Evolutionary conservation across 2,888 invertebrate genomes (phyloP).

Genomic region (Heliconius hortense): DNA sequence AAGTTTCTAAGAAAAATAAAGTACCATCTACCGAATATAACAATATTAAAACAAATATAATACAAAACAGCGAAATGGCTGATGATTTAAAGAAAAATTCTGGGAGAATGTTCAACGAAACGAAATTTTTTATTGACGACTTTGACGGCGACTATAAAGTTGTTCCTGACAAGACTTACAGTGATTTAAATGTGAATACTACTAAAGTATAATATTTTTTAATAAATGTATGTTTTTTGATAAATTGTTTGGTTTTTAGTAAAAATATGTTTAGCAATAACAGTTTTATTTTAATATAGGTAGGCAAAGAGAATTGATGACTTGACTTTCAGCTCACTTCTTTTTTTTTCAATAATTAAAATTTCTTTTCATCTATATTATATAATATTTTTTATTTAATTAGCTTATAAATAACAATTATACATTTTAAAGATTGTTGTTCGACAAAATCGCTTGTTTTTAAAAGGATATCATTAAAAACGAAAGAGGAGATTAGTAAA

Average conservation of each 20-base stretch:
- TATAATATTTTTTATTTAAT: too few species aligned
- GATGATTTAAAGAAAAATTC: not conserved
- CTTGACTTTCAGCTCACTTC: not conserved
- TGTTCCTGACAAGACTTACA: constrained; percentile 21
- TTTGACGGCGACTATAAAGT: constrained; percentile 33
- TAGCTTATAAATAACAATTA: too few species aligned
- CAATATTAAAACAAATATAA: constrained; percentile 37
- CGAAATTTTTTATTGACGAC: constrained; percentile 43
- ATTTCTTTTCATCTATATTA: too few species aligned
- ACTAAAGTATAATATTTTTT: constrained; percentile 21
- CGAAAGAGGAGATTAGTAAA: too few species aligned
- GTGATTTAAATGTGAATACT: constrained; percentile 35
- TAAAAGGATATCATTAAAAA: too few species aligned
- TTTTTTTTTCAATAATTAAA: too few species aligned
- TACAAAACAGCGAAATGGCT: constrained; percentile 25
- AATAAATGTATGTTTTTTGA: not conserved
- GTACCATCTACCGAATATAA: not conserved
- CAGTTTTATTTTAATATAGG: not conserved
- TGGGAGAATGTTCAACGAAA: constrained; percentile 32
- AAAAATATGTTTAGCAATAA: not conserved
- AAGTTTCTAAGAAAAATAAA: constrained; percentile 21
- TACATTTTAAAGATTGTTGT: too few species aligned
- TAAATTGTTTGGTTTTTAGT: not conserved
- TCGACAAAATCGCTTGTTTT: too few species aligned
- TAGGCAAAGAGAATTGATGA: not conserved